A percentile compares a stretch with the other conserved stretches of the same genome.
These are phyloP conservation scores for Lepus oiostolus DNA, from an alignment of 2,797 vertebrate species.

Conservation along the genomic window DNA sequence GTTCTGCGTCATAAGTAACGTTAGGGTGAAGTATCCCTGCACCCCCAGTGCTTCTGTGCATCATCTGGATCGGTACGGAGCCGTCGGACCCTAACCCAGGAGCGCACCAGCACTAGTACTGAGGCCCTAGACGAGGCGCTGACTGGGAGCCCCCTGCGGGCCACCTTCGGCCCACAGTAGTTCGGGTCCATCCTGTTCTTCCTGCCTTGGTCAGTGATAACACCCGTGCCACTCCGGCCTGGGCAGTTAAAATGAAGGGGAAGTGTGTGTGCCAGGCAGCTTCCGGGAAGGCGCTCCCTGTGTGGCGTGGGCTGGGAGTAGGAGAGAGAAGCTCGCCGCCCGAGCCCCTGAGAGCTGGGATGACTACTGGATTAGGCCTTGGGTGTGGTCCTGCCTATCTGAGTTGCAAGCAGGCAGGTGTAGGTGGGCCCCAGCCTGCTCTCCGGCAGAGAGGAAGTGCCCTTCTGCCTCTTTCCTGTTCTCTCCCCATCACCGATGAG, in stretches of 20 bases:
- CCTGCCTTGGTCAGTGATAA: not conserved
- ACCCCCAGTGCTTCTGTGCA: not conserved
- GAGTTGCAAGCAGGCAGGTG: not conserved
- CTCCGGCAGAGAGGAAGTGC: not conserved
- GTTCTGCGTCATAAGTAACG: not conserved
- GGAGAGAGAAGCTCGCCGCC: too few species aligned
- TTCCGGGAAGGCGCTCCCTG: not conserved
- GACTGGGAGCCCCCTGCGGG: not conserved
- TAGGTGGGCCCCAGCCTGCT: too few species aligned
- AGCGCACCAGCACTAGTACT: not conserved
- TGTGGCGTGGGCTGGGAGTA: not conserved
- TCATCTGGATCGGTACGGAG: not conserved
- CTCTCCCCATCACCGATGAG: not conserved
- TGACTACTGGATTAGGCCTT: not conserved
- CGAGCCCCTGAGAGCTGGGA: not conserved
- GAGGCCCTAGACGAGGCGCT: not conserved
- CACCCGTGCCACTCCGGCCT: not conserved
- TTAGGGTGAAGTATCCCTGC: not conserved
- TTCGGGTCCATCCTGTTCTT: not conserved
- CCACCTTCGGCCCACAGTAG: not conserved
- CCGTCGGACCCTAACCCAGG: too few species aligned
- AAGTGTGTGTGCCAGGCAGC: conserved; percentile 4
- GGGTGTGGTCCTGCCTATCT: not conserved
- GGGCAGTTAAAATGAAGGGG: not conserved
- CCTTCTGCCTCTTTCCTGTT: not conserved